phyloP scores from a whole-genome alignment of 2,113 vertebrate genomes.

The Haemorhous mexicanus region DNA sequence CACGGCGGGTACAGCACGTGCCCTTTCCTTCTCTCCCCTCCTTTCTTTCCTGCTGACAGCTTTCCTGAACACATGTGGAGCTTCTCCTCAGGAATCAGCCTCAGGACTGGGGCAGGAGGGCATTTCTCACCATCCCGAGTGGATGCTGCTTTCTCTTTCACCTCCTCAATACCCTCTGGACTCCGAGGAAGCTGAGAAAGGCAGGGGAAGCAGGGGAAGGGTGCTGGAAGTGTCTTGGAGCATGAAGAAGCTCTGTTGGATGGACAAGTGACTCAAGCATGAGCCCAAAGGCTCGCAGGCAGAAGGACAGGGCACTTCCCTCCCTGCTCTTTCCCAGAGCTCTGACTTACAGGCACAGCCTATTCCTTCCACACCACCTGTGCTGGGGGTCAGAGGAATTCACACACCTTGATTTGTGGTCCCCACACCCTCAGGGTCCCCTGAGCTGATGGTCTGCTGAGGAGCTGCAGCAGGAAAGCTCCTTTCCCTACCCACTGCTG shows the following conservation, averaged over 20 bases:
- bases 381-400: neutral
- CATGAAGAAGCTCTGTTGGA: neutral
- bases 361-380: neutral
- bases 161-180: neutral
- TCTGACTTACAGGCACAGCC: neutral
- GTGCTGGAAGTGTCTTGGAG: neutral
- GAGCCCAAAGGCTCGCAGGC: neutral
- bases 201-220: neutral
- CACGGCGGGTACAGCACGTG: neutral
- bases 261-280: neutral
- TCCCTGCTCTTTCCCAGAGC: neutral
- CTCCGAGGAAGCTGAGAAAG: neutral
- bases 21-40: neutral
- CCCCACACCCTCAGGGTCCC: neutral
- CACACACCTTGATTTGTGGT: fast-evolving
- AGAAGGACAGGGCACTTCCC: neutral
- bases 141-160: neutral
- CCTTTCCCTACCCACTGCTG: neutral
- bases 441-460: neutral
- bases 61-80: neutral
- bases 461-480: neutral
- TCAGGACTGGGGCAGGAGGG: neutral
- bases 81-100: neutral
- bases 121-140: neutral
- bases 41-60: neutral